Evolutionary conservation across 2,888 invertebrate genomes (phyloP), one percentile per base, ranked within the genome.

Genomic region (Morinoia aosen): DNA sequence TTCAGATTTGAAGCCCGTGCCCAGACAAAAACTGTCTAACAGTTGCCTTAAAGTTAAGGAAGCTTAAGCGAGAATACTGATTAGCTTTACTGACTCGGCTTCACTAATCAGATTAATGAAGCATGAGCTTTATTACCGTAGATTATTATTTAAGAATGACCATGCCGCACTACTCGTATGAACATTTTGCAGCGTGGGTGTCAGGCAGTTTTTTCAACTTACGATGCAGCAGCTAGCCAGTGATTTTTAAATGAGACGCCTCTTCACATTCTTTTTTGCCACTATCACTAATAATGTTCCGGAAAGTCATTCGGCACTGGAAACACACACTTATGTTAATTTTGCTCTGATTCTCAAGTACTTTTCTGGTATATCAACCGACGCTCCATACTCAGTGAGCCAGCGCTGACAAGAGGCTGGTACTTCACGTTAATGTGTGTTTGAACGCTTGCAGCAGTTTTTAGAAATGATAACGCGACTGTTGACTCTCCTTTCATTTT

Each of bases 61-160:
- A 76, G 76, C 25, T 76, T 76, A 76, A 76, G 76, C 76, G 33
- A 76, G 76, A 76, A 76, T 76, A 76, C 76, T 76, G 76, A 48
- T 90, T 90, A 90, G 40, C 48, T 90, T 93, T 93, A 57, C 48
- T 57, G 39, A 57, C 93, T 93, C 58, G 39, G 93, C 93, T 93
- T 93, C 57, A 57, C 57, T 93, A 93, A 93, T 56, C 56, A 33
- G 1, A 57, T 57, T 93, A 93, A 93, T 57, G 57, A 93, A 57
- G 93, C 93, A 57, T 57, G 93, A 93, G 93, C 25, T 40, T 90
- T 48, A 90, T 76, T 76, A 76, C 25, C 76, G 76, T 76, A 76
- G 76, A 76, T 76, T 76, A 76, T 76, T 76, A 33, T 76, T 76
- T 76, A 76, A 76, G 76, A 76, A 33, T 33, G 33, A 16, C 25